phyloP scores from a whole-genome alignment of 1,140 invertebrate species.

The Sinonovacula constricta region DNA sequence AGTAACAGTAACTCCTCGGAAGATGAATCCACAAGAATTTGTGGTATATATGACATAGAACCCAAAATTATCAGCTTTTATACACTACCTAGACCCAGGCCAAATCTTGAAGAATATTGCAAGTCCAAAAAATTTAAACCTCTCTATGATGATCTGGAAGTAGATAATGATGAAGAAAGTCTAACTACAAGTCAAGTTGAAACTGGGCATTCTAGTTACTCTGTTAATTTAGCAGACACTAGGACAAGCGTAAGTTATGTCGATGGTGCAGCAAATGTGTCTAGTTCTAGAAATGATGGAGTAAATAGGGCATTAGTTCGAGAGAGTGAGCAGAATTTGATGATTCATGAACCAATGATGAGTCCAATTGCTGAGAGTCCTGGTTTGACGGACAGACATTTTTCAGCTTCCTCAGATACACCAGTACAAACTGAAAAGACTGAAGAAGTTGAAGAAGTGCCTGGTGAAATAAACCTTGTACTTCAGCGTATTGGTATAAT shows the following conservation, averaged over 20 bases:
- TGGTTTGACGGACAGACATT: background rate
- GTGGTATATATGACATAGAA: conserved; percentile 14
- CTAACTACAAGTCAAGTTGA: background rate
- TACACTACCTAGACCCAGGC: conserved; percentile 28
- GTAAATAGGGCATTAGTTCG: background rate
- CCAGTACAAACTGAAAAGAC: background rate
- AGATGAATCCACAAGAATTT: background rate
- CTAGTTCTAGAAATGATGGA: background rate
- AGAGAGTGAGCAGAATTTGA: background rate
- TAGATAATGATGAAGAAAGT: background rate
- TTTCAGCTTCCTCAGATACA: background rate
- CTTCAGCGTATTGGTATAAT: conserved; percentile 30
- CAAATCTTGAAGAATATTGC: conserved; percentile 25
- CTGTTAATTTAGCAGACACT: background rate
- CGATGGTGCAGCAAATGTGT: background rate
- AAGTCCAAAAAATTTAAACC: background rate
- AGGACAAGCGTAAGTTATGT: background rate
- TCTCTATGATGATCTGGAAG: conserved; percentile 34
- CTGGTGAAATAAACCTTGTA: conserved; percentile 28
- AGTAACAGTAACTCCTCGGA: conserved; percentile 16
- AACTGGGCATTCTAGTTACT: background rate
- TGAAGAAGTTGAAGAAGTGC: conserved; percentile 1
- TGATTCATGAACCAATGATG: background rate
- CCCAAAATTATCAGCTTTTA: conserved; percentile 30
- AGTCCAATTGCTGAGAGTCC: background rate